Percentiles rank a stretch among this genome's conserved stretches.
These are phyloP conservation scores for Drosophila biarmipes DNA, from an alignment of 1,140 invertebrate genomes.

Conservation along the genomic window DNA sequence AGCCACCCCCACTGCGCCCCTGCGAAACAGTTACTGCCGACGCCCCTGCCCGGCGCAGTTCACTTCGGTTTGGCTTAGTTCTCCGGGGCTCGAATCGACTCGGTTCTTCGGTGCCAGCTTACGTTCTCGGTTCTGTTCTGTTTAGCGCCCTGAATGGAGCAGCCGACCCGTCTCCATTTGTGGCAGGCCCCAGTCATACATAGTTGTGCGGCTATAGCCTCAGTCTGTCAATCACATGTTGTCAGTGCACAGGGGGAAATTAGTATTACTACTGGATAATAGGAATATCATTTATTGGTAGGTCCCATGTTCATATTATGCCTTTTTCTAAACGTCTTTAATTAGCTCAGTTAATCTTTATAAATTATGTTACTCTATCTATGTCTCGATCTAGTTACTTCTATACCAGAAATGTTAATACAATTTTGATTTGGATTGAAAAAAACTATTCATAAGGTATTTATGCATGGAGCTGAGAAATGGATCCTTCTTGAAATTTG, in stretches of 20 bases:
- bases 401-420: no score
- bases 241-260: slow-evolving; percentile 11
- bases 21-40: slow-evolving; percentile 48
- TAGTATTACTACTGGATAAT: no score
- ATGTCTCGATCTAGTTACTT: no score
- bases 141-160: slow-evolving; percentile 69
- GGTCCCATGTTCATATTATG: no score
- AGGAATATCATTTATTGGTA: no score
- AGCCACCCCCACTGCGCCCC: background rate
- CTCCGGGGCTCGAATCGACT: slow-evolving; percentile 15
- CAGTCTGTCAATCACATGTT: slow-evolving; percentile 21
- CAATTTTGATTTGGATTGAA: no score
- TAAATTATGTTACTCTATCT: no score
- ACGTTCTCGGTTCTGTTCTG: slow-evolving; percentile 67
- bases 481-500: no score
- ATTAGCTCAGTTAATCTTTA: no score
- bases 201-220: slow-evolving; percentile 11
- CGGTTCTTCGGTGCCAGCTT: slow-evolving; percentile 7
- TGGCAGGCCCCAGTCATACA: slow-evolving; percentile 51
- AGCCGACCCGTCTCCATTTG: slow-evolving; percentile 55
- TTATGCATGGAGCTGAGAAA: no score
- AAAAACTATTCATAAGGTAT: no score
- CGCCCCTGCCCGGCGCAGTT: slow-evolving; percentile 35
- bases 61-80: slow-evolving; percentile 15
- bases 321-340: no score